Evolutionary conservation across 2,888 invertebrate species (phyloP).

Genomic region (Lithodes maja): DNA sequence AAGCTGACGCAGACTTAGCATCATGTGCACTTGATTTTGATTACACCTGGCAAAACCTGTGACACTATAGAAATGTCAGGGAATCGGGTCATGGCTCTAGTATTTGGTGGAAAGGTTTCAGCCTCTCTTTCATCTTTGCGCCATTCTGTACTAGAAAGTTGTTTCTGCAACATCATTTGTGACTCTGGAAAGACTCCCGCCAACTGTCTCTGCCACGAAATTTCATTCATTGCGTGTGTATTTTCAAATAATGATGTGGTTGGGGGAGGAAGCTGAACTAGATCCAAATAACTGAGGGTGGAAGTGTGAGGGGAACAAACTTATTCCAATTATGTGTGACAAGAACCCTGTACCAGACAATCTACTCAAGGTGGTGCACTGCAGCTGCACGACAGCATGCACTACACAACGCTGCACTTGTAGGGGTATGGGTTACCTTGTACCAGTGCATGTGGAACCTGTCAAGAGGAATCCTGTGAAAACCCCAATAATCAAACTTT

Average conservation of each 20-base stretch:
- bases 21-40: too few species aligned
- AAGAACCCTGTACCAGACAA: slow-evolving; percentile 21
- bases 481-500: not conserved
- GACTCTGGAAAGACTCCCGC: not conserved
- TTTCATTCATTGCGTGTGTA: not conserved
- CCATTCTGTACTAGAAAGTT: not conserved
- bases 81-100: not conserved
- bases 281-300: slow-evolving; percentile 6
- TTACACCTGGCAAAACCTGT: too few species aligned
- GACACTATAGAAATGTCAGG: not conserved
- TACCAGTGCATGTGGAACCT: slow-evolving; percentile 18
- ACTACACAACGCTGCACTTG: slow-evolving; percentile 31
- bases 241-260: not conserved
- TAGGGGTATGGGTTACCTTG: slow-evolving; percentile 29
- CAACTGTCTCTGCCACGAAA: not conserved
- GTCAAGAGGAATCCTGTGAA: slow-evolving; percentile 13
- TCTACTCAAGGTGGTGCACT: slow-evolving; percentile 23
- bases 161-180: not conserved
- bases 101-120: too few species aligned
- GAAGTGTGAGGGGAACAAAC: not conserved
- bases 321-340: slow-evolving; percentile 19
- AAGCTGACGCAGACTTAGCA: too few species aligned
- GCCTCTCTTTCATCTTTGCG: too few species aligned
- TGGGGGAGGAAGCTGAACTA: not conserved
- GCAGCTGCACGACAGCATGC: slow-evolving; percentile 32